Percentiles rank a stretch among this genome's conserved stretches.
Conservation (phyloP, 2,797 vertebrate genomes). For the Macroramphosus scolopax region DNA sequence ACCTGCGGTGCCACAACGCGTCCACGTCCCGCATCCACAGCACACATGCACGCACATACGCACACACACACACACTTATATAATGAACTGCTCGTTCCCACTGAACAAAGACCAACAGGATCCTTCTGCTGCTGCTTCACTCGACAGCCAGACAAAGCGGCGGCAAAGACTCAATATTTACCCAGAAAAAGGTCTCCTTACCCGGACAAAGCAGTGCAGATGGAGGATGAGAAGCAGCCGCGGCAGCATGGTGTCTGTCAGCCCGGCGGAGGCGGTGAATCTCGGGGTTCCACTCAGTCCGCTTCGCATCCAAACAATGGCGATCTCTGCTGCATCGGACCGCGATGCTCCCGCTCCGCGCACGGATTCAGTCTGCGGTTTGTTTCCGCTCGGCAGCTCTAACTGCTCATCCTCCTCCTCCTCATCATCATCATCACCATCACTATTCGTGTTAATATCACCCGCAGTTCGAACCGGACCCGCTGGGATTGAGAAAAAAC, state of each 20-base stretch:
- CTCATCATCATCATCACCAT: neutral
- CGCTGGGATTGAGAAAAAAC: neutral
- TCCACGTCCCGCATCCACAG: neutral
- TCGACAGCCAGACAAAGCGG: too few relatives aligned
- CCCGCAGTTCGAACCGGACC: slow-evolving; percentile 16
- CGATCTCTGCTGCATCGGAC: slow-evolving; percentile 68
- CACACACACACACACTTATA: neutral
- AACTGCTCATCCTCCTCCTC: neutral
- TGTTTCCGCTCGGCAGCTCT: neutral
- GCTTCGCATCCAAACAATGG: slow-evolving; percentile 79
- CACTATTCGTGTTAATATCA: too few relatives aligned
- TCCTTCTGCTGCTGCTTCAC: too few relatives aligned
- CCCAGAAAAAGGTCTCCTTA: slow-evolving; percentile 35
- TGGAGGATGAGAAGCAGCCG: slow-evolving; percentile 33
- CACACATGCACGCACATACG: neutral
- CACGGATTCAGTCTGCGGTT: slow-evolving; percentile 11
- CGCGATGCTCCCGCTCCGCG: slow-evolving; percentile 38
- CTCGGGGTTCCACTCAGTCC: slow-evolving; percentile 53
- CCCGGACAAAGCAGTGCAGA: slow-evolving; percentile 64
- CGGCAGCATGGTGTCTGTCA: slow-evolving; percentile 38
- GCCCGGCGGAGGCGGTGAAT: too few relatives aligned
- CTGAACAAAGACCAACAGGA: too few relatives aligned
- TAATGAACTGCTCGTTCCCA: too few relatives aligned
- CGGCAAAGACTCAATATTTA: too few relatives aligned
- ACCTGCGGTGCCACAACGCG: slow-evolving; percentile 31